Base-by-base conservation (phyloP, 2,797 vertebrate species). In the Borostomias antarcticus region DNA sequence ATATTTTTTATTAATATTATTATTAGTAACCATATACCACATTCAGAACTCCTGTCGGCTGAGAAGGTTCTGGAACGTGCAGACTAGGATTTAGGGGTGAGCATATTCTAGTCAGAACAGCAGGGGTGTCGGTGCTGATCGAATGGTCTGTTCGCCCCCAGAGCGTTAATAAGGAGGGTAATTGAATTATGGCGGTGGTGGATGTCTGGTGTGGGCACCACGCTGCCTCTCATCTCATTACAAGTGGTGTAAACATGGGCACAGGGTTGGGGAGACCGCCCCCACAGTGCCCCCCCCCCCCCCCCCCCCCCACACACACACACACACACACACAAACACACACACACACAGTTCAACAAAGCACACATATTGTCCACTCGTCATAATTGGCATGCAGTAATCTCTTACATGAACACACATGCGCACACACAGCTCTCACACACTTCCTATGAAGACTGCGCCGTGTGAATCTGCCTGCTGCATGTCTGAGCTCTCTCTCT, bases 171-270 rank as follows among this genome's bases (percentile, higher is more conserved):
- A 89, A 90, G 81, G 76, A 72, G 68, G 77, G 73, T 88, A 90
- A 92, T 89, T 89, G 77, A 90, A 92, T 92, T 88, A 91, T 79
- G 82, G 82, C 82, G 87, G 87, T 82, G 85, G 82, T 76, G 79
- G 85, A 85, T 72, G 85, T 78, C 81, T 82, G 81, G 85, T 85
- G 85, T 85, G 85, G 85, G 85, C 30, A 66, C 84, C 75, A 86
- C 64, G 21, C 70, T 19, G 75, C n/a, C 75, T 90, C 80, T 89
- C 90, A 91, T 88, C 89, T 84, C 84, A 90, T 92, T 90, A 89
- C 67, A 6, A 19, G 21, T 47, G 37, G 45, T 60, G 40, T 29
- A 29, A 60, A 60, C 72, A 69, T 37, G 58, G 58, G 32, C 32
- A 50, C 35, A 15, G 19, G n/a, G n/a, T n/a, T n/a, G n/a, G n/a